These are phyloP conservation scores for Orchesella flavescens DNA, from an alignment of 2,888 invertebrate species.

Conservation along the genomic window DNA sequence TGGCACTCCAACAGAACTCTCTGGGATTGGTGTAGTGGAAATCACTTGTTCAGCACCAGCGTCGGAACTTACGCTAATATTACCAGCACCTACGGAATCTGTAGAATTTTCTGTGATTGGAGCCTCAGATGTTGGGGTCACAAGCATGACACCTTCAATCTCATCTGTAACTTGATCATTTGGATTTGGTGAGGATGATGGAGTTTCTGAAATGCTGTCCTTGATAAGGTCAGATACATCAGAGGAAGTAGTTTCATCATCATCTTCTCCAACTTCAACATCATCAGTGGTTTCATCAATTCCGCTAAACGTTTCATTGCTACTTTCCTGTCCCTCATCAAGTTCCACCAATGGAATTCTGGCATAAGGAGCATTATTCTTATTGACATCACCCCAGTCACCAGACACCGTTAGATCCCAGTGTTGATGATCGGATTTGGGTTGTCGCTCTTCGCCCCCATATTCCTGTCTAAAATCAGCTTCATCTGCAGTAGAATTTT, in stretches of 20 bases:
- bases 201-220: slow-evolving; percentile 1
- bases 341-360: slow-evolving; percentile 40
- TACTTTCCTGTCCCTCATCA: slow-evolving; percentile 25
- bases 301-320: slow-evolving; percentile 49
- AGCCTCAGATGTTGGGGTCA: slow-evolving; percentile 65
- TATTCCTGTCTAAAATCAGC: slow-evolving; percentile 20
- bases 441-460: slow-evolving; percentile 13
- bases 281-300: slow-evolving; percentile 68
- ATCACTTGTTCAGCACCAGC: background rate
- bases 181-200: slow-evolving; percentile 46
- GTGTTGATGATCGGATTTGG: slow-evolving; percentile 21
- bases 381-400: slow-evolving; percentile 14
- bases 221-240: slow-evolving; percentile 47
- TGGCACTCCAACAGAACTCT: slow-evolving; percentile 70
- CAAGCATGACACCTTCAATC: slow-evolving; percentile 51
- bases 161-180: slow-evolving; percentile 50
- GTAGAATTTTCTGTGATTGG: slow-evolving; percentile 60
- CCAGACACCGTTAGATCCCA: slow-evolving; percentile 43
- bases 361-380: slow-evolving; percentile 16
- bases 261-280: slow-evolving; percentile 70
- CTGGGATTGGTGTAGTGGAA: slow-evolving; percentile 43
- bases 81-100: slow-evolving; percentile 31
- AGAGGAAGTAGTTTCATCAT: slow-evolving; percentile 60
- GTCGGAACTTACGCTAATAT: slow-evolving; percentile 17
- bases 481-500: slow-evolving; percentile 16